These are phyloP conservation scores for Discoglossus pictus DNA, from an alignment of 2,797 vertebrate species.

Conservation along the genomic window DNA sequence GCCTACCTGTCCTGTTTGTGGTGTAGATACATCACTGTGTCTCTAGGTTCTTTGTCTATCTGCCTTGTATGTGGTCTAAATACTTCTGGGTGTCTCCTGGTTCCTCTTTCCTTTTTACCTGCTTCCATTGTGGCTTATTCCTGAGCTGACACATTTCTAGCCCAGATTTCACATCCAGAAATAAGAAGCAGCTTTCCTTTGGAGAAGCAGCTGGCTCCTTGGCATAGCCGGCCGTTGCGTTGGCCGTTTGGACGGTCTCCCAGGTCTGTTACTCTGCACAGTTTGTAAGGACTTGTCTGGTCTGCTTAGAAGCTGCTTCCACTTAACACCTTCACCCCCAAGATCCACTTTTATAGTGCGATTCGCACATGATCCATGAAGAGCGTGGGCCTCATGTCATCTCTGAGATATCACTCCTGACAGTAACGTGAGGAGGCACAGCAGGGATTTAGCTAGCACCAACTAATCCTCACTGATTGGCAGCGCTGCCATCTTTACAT, in stretches of 20 bases:
- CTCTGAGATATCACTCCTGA: constrained; percentile 12
- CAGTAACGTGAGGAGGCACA: constrained; percentile 8
- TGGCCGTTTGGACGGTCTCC: constrained; percentile 14
- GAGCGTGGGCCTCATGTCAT: constrained; percentile 21
- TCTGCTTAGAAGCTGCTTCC: constrained; percentile 40
- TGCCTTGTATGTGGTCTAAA: too few relatives aligned
- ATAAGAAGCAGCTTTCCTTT: constrained; percentile 18
- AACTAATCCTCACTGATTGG: background rate
- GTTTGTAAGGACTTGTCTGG: constrained; percentile 31
- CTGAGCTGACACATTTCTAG: constrained; percentile 13
- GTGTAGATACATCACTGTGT: too few relatives aligned
- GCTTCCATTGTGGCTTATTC: constrained; percentile 15
- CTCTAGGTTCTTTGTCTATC: too few relatives aligned
- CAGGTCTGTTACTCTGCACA: constrained; percentile 10
- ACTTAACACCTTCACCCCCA: constrained; percentile 44
- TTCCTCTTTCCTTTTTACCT: too few relatives aligned
- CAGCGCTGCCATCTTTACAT: background rate
- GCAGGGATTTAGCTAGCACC: background rate
- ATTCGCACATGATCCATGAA: constrained; percentile 7
- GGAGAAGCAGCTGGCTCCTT: constrained; percentile 22
- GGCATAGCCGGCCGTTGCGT: constrained; percentile 4
- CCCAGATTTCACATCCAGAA: constrained; percentile 9
- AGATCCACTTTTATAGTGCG: constrained; percentile 16
- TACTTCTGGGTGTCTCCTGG: too few relatives aligned
- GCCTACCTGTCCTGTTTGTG: too few relatives aligned